Base-by-base conservation (phyloP, 2,888 invertebrate species). In the Drosophila kokeensis region DNA sequence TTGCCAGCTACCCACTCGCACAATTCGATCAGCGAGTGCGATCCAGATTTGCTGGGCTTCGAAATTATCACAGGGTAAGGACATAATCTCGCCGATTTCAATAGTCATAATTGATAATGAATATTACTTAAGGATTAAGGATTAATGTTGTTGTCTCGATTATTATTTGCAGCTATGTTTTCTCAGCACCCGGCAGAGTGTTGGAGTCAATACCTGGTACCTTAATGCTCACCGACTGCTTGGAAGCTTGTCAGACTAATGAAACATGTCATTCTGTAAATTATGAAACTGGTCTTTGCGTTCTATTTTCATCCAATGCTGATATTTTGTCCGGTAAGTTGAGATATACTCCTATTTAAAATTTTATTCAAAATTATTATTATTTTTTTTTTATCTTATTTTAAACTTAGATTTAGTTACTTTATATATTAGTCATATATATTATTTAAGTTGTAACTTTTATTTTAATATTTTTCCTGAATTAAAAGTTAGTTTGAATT, bases 241-340 rank as follows among this genome's bases (percentile, higher is more conserved):
- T 98, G 91, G 97, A 98, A 94, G 97, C 97, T 92, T 98, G 98
- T 94, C 97, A 97, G 93, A 95, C 95, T 92, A 98, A 98, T 94
- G 97, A 97, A 94, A 96, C 97, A 91, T 98, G 98, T 94, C 96
- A 96, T 92, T 96, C 98, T 83, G 97, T 98, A 94, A 98, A 98
- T 95, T 98, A 98, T 94, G 98, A 98, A 94, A 98, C 98, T 72
- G 98, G 98, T 79, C 95, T 98, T 61, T 98, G 98, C 94, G 97
- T 98, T 84, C 95, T 98, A 82, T 98, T 98, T 95, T 97, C 67
- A 53, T 71, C 66, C 67, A 97, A 97, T 93, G 97, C 98, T 83
- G 97, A 98, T 94, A 96, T 96, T 93, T 94, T 97, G 93, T 97
- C 97, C 94, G 97, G 98, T 98, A 29, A 27, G 18, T 13, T 11